Conservation (phyloP, 1,140 invertebrate species). For the Heliconius melpomene region DNA sequence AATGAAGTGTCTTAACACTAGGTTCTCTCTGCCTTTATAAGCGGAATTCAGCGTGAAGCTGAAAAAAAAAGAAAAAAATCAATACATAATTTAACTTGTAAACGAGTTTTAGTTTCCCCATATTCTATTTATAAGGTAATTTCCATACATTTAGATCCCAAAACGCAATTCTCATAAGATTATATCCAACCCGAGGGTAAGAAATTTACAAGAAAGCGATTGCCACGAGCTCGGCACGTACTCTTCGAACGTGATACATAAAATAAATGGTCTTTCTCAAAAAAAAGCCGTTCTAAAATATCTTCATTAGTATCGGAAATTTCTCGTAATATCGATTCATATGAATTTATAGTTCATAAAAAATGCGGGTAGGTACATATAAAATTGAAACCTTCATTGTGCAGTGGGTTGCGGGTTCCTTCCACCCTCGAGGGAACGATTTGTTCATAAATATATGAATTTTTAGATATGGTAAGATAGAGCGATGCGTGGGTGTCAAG, state of each 20-base stretch:
- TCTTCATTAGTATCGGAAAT: not conserved
- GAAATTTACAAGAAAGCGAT: not conserved
- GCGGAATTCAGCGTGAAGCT: not conserved
- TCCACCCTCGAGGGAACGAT: no score
- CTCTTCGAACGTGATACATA: not conserved
- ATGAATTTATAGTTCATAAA: not conserved
- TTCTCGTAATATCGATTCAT: not conserved
- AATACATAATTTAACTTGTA: conserved; percentile 1
- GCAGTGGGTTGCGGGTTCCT: no score
- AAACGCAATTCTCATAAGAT: conserved; percentile 13
- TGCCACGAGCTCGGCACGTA: not conserved
- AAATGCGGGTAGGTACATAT: no score
- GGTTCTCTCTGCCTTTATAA: not conserved
- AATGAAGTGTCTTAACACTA: not conserved
- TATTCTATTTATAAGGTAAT: conserved; percentile 9
- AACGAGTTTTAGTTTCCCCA: not conserved
- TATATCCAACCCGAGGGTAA: not conserved
- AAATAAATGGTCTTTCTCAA: not conserved
- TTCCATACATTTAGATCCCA: conserved; percentile 3
- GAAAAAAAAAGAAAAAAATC: not conserved
- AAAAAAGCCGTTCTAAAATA: not conserved
- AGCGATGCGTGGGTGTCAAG: no score
- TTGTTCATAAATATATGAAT: no score
- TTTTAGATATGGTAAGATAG: no score
- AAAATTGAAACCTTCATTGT: no score